Conservation (phyloP, 2,113 vertebrate genomes). For the Hippocampus abdominalis region DNA sequence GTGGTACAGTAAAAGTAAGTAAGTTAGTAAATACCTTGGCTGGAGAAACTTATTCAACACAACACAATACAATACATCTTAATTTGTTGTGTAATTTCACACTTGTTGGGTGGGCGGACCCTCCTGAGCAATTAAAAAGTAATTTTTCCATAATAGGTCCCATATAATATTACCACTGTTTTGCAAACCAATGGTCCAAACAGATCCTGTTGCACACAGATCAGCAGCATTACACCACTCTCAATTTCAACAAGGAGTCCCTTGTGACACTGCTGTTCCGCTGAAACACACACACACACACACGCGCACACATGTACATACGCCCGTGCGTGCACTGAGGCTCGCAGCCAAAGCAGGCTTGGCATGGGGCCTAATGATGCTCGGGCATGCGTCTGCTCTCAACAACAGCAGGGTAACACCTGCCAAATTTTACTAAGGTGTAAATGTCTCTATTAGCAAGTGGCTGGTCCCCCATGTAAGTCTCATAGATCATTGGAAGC, state of each 20-base stretch:
- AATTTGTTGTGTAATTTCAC: background rate
- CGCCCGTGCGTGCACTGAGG: slow-evolving; percentile 38
- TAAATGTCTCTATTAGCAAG: slow-evolving; percentile 96
- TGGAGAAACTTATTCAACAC: no score
- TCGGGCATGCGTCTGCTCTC: slow-evolving; percentile 90
- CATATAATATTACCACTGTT: background rate
- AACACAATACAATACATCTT: no score
- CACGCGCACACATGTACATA: slow-evolving; percentile 28
- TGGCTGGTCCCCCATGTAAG: slow-evolving; percentile 80
- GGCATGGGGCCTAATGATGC: slow-evolving; percentile 96
- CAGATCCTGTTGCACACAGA: slow-evolving; percentile 32
- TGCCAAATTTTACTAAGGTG: slow-evolving; percentile 97
- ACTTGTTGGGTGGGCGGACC: background rate
- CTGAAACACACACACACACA: slow-evolving; percentile 19
- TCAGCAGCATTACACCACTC: slow-evolving; percentile 18
- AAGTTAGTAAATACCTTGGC: no score
- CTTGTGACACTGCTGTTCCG: slow-evolving; percentile 23
- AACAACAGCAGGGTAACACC: slow-evolving; percentile 87
- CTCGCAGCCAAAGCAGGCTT: slow-evolving; percentile 83
- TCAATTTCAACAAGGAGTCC: slow-evolving; percentile 26
- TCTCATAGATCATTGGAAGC: slow-evolving; percentile 83
- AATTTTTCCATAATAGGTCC: background rate
- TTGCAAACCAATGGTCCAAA: background rate
- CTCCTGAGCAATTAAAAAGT: background rate
- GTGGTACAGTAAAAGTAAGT: no score